Evolutionary conservation across 2,797 vertebrate genomes (phyloP), one percentile per base, ranked within the genome.

Genomic region (Botia kubotai): DNA sequence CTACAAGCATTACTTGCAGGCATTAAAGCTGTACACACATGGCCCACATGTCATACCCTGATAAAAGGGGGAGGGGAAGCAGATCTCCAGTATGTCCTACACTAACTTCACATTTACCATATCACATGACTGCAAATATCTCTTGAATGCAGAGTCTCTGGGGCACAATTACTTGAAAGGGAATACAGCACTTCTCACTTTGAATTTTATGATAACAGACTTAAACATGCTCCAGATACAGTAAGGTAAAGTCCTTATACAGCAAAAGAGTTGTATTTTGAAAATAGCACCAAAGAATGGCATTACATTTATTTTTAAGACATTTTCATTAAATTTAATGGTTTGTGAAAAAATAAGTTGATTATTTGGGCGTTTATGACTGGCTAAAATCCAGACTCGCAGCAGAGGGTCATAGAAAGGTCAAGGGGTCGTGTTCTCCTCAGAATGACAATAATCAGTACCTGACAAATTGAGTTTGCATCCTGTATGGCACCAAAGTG

Each of bases 401-500:
- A 75, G 86, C 19, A 43, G 72, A 72, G 81, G 86, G 86, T 87
- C 86, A 85, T 17, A 14, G 77, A 67, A 80, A 86, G 87, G 87
- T 85, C 86, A 87, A 84, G 75, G 76, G 86, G 84, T 86, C 79
- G 57, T 69, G 81, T 80, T 83, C 74, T 80, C 80, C 76, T 80
- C 82, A 80, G 87, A 83, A 84, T 66, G 39, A 83, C 83, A 86
- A 88, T 87, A 87, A 89, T 88, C 82, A 88, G 80, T 86, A 82
- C 86, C 79, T 87, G 84, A 88, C 78, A 86, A 87, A 88, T 87
- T 88, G 87, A 87, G 87, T 85, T 85, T 88, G 84, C 75, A 83
- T 86, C 77, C 73, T 62, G 85, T 72, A 77, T 71, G 70, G 79
- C 75, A 43, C 81, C 78, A 66, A 82, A 80, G 79, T 81, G 76